Evolutionary conservation across 2,797 vertebrate genomes (phyloP), one percentile per base, ranked within the genome.

Genomic region (Hafferia zeledoni): DNA sequence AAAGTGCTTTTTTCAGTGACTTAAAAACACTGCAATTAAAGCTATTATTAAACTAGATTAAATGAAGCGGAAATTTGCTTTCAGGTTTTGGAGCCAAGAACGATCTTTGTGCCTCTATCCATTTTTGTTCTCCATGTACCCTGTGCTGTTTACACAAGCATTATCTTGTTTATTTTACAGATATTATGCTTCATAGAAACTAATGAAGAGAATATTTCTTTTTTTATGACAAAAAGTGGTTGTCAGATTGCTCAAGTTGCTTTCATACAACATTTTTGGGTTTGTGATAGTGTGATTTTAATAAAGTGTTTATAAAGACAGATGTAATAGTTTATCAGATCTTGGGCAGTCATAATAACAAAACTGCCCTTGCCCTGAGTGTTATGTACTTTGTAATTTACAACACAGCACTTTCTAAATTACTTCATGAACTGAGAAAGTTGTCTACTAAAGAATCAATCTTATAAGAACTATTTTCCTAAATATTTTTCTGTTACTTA

Each of bases 81-180:
- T 74, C 59, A 89, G 68, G 15, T 31, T 88, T 92, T 68, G 92
- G 4, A 94, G 77, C 61, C 93, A 96, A 87, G 87, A 95, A 95
- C 85, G 64, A 90, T 96, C 95, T 87, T 85, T 89, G 18, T 85
- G 55, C 57, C 78, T 95, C 71, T 83, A 67, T 97, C 83, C 74
- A 80, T 83, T 95, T 96, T 91, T 96, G 81, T 71, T 59, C 70
- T 96, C 46, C 85, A n/a, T 47, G 67, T 56, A 87, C 76, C 72
- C 94, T 94, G n/a, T 76, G 82, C 65, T 95, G 90, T 93, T 98
- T 96, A 96, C 93, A 87, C 68, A 95, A 97, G 92, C 89, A 96
- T 96, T 96, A 97, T 97, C 95, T 97, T 97, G 93, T 97, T 96
- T 97, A 94, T 90, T 96, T 98, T 97, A 95, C 83, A 93, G 95